Conservation (phyloP, 2,113 vertebrate genomes). For the Prionailurus viverrinus region DNA sequence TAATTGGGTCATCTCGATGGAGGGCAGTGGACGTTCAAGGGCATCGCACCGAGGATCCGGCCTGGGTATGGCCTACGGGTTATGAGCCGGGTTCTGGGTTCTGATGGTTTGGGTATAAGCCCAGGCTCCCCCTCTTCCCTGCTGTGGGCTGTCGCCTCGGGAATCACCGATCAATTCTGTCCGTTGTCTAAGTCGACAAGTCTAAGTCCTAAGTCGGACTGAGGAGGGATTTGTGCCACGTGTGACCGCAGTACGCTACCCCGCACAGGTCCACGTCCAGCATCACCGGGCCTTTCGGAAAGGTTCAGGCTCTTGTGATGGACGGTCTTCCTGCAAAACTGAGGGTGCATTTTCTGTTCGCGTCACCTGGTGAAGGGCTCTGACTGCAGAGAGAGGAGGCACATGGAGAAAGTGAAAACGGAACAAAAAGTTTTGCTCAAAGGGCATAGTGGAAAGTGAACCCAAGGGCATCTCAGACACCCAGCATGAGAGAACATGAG, state of each 20-base stretch:
- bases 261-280: too few species aligned
- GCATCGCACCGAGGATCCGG: accelerated
- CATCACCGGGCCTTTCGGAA: background rate
- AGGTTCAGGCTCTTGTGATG: accelerated
- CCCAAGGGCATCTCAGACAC: background rate
- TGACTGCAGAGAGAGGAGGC: background rate
- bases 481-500: accelerated
- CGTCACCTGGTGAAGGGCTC: background rate
- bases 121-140: background rate
- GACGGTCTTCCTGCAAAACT: background rate
- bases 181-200: background rate
- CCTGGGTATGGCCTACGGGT: too few species aligned
- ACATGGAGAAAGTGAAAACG: background rate
- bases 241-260: background rate
- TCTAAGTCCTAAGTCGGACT: too few species aligned
- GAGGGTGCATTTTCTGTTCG: background rate
- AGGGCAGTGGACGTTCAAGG: background rate
- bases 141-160: background rate
- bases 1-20: background rate
- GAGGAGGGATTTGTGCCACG: background rate
- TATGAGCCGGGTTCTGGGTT: too few species aligned
- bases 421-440: background rate
- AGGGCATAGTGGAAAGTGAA: background rate
- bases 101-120: background rate
- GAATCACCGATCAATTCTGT: background rate